These are phyloP conservation scores for Lepilemur septentrionalis DNA, from an alignment of 2,797 vertebrate species.

Conservation along the genomic window DNA sequence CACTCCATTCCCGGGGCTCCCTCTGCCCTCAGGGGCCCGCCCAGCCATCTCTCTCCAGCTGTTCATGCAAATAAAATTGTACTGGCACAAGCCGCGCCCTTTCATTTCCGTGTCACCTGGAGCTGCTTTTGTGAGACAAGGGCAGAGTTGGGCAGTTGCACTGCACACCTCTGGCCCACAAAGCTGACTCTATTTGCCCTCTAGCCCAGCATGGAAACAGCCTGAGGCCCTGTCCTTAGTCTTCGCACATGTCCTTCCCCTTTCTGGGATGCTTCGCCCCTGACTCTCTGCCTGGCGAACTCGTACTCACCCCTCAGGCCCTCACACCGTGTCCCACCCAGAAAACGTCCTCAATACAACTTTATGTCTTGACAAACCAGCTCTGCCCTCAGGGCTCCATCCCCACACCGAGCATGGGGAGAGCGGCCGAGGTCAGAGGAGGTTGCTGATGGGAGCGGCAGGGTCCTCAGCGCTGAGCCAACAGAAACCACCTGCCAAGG, in stretches of 20 bases:
- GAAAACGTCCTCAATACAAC: not conserved
- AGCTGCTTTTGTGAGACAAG: not conserved
- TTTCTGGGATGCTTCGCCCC: rapidly evolving
- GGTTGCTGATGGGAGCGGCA: rapidly evolving
- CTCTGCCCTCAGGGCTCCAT: not conserved
- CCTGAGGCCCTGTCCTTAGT: rapidly evolving
- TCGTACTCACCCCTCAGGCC: not conserved
- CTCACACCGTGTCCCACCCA: no score
- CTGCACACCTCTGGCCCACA: not conserved
- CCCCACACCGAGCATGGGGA: not conserved
- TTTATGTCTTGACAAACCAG: rapidly evolving
- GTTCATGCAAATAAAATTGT: no score
- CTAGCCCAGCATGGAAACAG: no score
- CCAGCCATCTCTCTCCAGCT: no score
- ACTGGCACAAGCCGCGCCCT: rapidly evolving
- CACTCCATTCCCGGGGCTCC: no score
- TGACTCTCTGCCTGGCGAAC: not conserved
- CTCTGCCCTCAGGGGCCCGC: no score
- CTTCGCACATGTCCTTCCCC: rapidly evolving
- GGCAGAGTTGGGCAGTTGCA: rapidly evolving
- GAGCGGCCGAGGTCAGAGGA: rapidly evolving
- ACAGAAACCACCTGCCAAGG: not conserved
- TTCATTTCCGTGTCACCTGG: rapidly evolving
- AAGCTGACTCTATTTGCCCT: not conserved
- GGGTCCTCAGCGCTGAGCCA: not conserved